A percentile compares a stretch with the other conserved stretches of the same genome.
phyloP scores from a whole-genome alignment of 1,140 invertebrate genomes.

The Colletes latitarsis region DNA sequence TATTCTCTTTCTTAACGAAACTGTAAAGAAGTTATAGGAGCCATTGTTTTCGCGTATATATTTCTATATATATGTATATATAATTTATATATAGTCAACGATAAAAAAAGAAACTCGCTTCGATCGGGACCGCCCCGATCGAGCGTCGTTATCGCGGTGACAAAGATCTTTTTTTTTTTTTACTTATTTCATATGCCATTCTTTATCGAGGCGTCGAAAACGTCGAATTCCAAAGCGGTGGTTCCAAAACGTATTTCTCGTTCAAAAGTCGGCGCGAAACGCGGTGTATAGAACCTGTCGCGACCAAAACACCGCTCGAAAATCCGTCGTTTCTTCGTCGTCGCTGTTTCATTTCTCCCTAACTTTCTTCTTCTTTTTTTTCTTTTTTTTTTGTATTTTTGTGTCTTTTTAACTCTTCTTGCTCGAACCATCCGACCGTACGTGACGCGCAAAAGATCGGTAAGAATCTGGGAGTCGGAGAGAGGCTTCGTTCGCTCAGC shows the following conservation, averaged over 20 bases:
- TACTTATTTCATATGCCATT: too few relatives aligned
- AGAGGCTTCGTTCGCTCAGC: not conserved
- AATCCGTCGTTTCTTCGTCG: not conserved
- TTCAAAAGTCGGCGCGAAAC: not conserved
- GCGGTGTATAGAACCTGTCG: slow-evolving; percentile 8
- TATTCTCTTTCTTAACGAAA: slow-evolving; percentile 32
- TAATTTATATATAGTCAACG: slow-evolving; percentile 56
- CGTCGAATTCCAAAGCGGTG: slow-evolving; percentile 21
- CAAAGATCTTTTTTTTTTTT: not conserved
- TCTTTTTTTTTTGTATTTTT: not conserved
- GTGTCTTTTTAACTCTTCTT: not conserved
- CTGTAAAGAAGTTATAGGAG: slow-evolving; percentile 57
- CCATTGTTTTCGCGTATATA: slow-evolving; percentile 38
- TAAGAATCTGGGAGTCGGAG: not conserved
- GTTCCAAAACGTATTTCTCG: not conserved
- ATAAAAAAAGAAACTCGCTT: slow-evolving; percentile 55
- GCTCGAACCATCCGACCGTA: not conserved
- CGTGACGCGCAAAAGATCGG: not conserved
- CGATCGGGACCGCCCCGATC: slow-evolving; percentile 12
- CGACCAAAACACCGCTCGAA: not conserved
- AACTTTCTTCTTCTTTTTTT: not conserved
- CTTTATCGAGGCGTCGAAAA: slow-evolving; percentile 2
- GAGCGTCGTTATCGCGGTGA: slow-evolving; percentile 29
- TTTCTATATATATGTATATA: slow-evolving; percentile 22
- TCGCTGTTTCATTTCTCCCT: not conserved